A percentile compares a stretch with the other conserved stretches of the same genome.
These are phyloP conservation scores for Aldabrachelys gigantea DNA, from an alignment of 2,113 vertebrate species.

Conservation along the genomic window DNA sequence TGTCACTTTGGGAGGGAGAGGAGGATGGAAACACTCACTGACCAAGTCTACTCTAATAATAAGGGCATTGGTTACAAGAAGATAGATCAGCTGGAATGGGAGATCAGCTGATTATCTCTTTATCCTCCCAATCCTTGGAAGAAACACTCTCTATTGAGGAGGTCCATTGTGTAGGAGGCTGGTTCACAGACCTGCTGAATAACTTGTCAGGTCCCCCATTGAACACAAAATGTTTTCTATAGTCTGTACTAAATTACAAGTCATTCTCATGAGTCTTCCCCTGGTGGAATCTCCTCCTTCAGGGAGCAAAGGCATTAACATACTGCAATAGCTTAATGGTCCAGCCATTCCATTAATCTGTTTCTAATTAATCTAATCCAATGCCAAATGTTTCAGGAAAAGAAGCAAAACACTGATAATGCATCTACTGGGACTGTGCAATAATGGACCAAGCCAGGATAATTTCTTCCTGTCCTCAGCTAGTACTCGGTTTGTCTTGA, in stretches of 20 bases:
- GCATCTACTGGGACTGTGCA: conserved; percentile 35
- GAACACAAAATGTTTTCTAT: not conserved
- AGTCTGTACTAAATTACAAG: not conserved
- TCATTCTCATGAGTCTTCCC: not conserved
- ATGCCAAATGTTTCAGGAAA: conserved; percentile 10
- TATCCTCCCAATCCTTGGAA: not conserved
- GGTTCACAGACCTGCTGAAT: not conserved
- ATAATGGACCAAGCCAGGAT: conserved; percentile 9
- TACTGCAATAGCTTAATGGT: not conserved
- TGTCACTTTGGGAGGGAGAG: conserved; percentile 12
- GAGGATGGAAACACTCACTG: not conserved
- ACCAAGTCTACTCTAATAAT: not conserved
- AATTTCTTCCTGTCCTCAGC: not conserved
- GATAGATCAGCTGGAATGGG: not conserved
- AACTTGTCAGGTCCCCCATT: not conserved
- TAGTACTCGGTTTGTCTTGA: not conserved
- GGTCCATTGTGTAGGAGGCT: not conserved
- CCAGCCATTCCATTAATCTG: not conserved
- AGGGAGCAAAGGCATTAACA: conserved; percentile 25
- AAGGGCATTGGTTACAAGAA: not conserved
- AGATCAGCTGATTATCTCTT: not conserved
- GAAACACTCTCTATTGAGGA: not conserved
- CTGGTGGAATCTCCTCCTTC: not conserved
- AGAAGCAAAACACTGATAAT: not conserved
- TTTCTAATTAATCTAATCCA: not conserved